Base-by-base conservation (phyloP, 2,797 vertebrate species). In the Pteropus rufus region DNA sequence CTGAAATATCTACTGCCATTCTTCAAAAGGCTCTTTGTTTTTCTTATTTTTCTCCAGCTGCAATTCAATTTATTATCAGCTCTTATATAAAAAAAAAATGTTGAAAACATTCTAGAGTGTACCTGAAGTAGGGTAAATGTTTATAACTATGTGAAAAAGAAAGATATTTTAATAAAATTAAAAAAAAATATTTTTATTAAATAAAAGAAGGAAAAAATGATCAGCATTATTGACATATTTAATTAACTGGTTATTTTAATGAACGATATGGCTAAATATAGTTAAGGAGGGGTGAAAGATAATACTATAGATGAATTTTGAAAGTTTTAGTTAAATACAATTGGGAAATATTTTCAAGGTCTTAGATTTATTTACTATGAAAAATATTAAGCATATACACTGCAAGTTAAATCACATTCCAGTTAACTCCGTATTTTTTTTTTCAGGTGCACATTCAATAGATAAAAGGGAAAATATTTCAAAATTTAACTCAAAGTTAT, bases 381-480 rank as follows among this genome's bases (percentile, higher is more conserved):
- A 83, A 94, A 67, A 73, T 65, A 69, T 88, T 79, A 76, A 19
- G 21, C 73, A 44, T 31, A 8, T 39, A 39, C 54, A 19, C 6
- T 90, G 72, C 7, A 85, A 86, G 29, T 44, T 87, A 88, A 94
- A 62, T 82, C 91, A 10, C 9, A 90, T 70, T 88, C 58, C 10
- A 54, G 14, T 79, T 65, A 62, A 44, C 65, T 21, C 3, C 88
- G 1, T 91, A 26, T 72, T 93, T 90, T 95, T 76, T 44, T 49
- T 49, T 49, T 49, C 70, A 80, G 11, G 10, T 72, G 39, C 16
- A 49, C 16, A 56, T 88, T 87, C 41, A 72, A 41, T 34, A 86
- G 24, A 21, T 65, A 86, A 96, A 88, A 90, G 15, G 3, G 23
- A 94, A 96, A 95, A 89, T 79, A 86, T 88, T 95, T 93, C 11